Evolutionary conservation across 1,140 invertebrate genomes (phyloP).

Genomic region (Conopomorpha cramerella): DNA sequence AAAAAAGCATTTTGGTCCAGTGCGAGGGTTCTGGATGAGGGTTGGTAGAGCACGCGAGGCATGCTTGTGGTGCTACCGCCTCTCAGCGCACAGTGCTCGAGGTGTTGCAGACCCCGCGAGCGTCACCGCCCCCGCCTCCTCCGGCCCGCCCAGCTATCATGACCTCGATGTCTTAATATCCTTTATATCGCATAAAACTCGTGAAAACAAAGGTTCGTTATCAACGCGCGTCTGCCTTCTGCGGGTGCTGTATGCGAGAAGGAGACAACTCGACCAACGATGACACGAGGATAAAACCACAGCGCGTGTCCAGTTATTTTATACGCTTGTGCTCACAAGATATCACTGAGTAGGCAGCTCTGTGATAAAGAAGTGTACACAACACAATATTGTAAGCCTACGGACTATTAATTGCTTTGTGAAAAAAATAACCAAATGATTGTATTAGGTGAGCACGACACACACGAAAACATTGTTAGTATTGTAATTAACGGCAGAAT

Average conservation of each 20-base stretch:
- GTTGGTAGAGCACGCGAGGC: constrained; percentile 13
- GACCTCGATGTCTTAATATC: constrained; percentile 63
- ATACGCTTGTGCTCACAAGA: constrained; percentile 52
- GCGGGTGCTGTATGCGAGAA: constrained; percentile 79
- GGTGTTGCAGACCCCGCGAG: constrained; percentile 59
- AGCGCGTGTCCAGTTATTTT: constrained; percentile 47
- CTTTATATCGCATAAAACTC: constrained; percentile 43
- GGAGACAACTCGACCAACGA: constrained; percentile 72
- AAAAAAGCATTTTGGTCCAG: no score
- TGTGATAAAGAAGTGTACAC: constrained; percentile 55
- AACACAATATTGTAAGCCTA: constrained; percentile 55
- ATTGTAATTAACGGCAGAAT: no score
- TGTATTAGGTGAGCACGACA: constrained; percentile 38
- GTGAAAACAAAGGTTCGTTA: constrained; percentile 52
- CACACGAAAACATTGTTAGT: constrained; percentile 25
- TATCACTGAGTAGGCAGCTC: constrained; percentile 55
- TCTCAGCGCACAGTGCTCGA: constrained; percentile 32
- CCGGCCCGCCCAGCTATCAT: constrained; percentile 64
- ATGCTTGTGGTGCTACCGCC: constrained; percentile 51
- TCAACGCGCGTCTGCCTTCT: constrained; percentile 66
- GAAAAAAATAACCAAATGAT: constrained; percentile 43
- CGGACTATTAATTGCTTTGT: constrained; percentile 49
- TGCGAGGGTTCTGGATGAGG: no score
- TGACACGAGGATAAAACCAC: constrained; percentile 49
- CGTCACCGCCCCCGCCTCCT: constrained; percentile 60